Evolutionary conservation across 2,113 vertebrate genomes (phyloP), one percentile per base, ranked within the genome.

Genomic region (Alosa alosa): DNA sequence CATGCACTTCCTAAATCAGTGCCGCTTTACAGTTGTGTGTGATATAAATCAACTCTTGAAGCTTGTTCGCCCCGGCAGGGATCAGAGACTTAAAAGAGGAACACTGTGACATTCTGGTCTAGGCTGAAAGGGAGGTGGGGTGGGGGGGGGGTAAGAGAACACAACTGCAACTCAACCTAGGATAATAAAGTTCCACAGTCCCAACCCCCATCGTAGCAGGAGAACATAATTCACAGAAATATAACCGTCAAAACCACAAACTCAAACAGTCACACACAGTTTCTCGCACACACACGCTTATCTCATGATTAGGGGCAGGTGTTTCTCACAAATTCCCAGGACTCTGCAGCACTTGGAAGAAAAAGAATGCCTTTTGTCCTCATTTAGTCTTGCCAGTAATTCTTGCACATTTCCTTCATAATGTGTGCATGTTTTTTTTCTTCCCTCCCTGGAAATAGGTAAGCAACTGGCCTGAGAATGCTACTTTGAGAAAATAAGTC

Each of bases 291-390:
- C 44, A 57, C 68, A 49, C 84, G 84, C 83, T 89, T 10, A 81
- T 82, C 81, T 89, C 64, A 78, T 60, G 55, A 22, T 20, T 60
- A 78, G 36, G 15, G 72, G 72, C 31, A 78, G 72, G 72, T 78
- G 72, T 78, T 72, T 11, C 25, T 39, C 25, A 39, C 64, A 78
- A 39, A 78, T 39, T 78, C 36, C 13, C 36, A 39, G 72, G 31
- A 31, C 36, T 39, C 72, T 78, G 31, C 3, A 25, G 64, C 9
- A 68, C 72, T 6, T 15, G 15, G 11, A 11, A 0, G 36, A 15
- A 15, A 6, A 4, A 10, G 22, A 13, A 13, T 36, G 64, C 31
- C 7, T 72, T 72, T 72, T 72, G 64, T 72, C 64, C 25, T 72
- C 25, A 72, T 25, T 72, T 10, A 72, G 1, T 72, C n/a, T 72